Evolutionary conservation across 92 coral and sea anemone species (phyloP).

Genomic region (Plumapathes pennacea): DNA sequence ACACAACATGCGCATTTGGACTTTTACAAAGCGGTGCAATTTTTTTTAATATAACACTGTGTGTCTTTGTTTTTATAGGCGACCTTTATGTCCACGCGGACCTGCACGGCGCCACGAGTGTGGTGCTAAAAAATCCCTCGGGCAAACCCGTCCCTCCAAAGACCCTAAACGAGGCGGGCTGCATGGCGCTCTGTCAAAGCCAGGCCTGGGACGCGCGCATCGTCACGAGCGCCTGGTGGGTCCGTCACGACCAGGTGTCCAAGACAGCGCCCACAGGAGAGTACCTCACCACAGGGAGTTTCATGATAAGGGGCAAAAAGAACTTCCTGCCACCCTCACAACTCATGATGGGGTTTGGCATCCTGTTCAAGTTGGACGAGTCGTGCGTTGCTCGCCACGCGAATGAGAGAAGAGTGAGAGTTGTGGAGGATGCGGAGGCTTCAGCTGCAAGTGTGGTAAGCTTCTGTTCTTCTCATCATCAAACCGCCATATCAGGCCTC

Average conservation of each 20-base stretch:
- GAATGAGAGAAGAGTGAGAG: slow-evolving; percentile 78
- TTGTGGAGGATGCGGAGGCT: slow-evolving; percentile 69
- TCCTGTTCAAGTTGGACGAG: slow-evolving; percentile 85
- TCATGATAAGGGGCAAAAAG: slow-evolving; percentile 98
- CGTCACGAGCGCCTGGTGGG: slow-evolving; percentile 99
- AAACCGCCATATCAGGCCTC: too few relatives aligned
- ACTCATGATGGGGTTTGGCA: slow-evolving; percentile 93
- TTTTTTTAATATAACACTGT: too few relatives aligned
- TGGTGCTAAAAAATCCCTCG: slow-evolving; percentile 78
- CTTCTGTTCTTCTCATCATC: not conserved
- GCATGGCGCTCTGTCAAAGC: slow-evolving; percentile 94
- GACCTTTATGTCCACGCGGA: slow-evolving; percentile 96
- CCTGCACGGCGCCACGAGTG: slow-evolving; percentile 92
- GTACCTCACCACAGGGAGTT: slow-evolving; percentile 97
- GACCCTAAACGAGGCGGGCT: slow-evolving; percentile 93
- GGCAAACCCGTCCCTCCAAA: slow-evolving; percentile 87
- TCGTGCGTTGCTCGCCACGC: slow-evolving; percentile 74
- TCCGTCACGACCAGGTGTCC: slow-evolving; percentile 95
- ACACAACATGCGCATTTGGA: too few relatives aligned
- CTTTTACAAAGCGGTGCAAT: too few relatives aligned
- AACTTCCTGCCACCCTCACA: slow-evolving; percentile 93
- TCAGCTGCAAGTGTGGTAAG: slow-evolving; percentile 18
- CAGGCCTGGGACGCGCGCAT: slow-evolving; percentile 87
- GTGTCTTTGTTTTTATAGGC: slow-evolving; percentile 44
- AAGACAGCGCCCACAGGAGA: slow-evolving; percentile 99